Conservation (phyloP, 2,113 vertebrate genomes). For the Psettodes erumei region DNA sequence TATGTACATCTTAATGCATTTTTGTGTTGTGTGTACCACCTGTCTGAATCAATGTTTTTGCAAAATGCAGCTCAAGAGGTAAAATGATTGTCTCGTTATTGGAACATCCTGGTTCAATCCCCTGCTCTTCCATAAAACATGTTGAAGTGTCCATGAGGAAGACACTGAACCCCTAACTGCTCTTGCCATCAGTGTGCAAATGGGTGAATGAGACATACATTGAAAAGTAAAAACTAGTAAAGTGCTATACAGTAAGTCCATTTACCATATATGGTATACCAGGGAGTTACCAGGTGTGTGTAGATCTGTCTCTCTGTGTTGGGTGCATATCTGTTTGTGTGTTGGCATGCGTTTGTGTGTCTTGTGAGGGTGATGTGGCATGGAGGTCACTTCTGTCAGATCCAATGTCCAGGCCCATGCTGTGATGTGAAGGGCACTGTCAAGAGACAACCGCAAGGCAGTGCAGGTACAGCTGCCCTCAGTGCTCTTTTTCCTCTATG, state of each 20-base stretch:
- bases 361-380: conserved; percentile 71
- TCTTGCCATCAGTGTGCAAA: background rate
- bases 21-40: background rate
- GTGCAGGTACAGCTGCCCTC: conserved; percentile 84
- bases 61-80: background rate
- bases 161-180: background rate
- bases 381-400: conserved; percentile 88
- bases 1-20: background rate
- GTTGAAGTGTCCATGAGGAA: background rate
- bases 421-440: conserved; percentile 88
- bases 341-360: conserved; percentile 69
- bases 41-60: background rate
- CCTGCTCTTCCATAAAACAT: background rate
- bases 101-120: background rate
- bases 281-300: conserved; percentile 28
- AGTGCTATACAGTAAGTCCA: background rate
- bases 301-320: conserved; percentile 31
- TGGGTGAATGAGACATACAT: background rate
- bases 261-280: background rate
- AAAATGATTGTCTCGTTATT: background rate
- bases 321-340: conserved; percentile 29
- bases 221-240: too few species aligned
- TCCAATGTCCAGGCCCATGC: conserved; percentile 82
- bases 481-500: conserved; percentile 71
- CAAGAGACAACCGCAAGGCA: conserved; percentile 85